phyloP scores from a whole-genome alignment of 2,113 vertebrate genomes.

The Rhineura floridana region DNA sequence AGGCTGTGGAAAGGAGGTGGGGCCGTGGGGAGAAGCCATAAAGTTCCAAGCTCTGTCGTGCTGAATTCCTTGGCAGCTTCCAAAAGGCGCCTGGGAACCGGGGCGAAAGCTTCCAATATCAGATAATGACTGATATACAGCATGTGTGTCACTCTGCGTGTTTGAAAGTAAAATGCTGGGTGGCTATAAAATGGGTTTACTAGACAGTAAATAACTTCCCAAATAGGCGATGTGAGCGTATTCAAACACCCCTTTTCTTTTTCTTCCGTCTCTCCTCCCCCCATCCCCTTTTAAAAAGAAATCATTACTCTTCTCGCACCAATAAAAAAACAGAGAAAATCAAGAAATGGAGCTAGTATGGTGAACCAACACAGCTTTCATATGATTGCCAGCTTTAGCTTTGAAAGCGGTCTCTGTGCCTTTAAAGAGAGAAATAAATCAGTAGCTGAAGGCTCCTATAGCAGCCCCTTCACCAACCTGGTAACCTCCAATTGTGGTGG shows the following conservation, averaged over 20 bases:
- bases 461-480: too few species aligned
- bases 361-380: neutral
- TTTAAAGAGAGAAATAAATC: neutral
- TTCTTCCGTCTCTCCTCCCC: neutral
- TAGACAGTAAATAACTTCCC: conserved; percentile 65
- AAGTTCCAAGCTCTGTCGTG: conserved; percentile 49
- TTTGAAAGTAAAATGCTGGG: conserved; percentile 60
- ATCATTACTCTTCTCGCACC: conserved; percentile 9
- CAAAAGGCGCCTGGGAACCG: conserved; percentile 57
- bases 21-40: neutral
- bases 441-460: neutral
- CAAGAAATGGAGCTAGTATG: neutral
- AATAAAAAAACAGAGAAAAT: neutral
- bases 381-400: neutral
- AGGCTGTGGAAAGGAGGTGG: conserved; percentile 31
- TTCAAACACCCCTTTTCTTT: conserved; percentile 45
- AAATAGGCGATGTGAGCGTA: conserved; percentile 57
- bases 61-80: conserved; percentile 63
- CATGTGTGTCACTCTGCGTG: conserved; percentile 27
- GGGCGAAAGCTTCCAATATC: conserved; percentile 56
- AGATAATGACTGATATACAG: conserved; percentile 66
- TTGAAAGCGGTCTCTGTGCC: neutral
- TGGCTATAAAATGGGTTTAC: conserved; percentile 59
- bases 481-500: too few species aligned
- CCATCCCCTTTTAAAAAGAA: neutral